Evolutionary conservation across 2,113 vertebrate genomes (phyloP).

Genomic region (Cichladusa arquata): DNA sequence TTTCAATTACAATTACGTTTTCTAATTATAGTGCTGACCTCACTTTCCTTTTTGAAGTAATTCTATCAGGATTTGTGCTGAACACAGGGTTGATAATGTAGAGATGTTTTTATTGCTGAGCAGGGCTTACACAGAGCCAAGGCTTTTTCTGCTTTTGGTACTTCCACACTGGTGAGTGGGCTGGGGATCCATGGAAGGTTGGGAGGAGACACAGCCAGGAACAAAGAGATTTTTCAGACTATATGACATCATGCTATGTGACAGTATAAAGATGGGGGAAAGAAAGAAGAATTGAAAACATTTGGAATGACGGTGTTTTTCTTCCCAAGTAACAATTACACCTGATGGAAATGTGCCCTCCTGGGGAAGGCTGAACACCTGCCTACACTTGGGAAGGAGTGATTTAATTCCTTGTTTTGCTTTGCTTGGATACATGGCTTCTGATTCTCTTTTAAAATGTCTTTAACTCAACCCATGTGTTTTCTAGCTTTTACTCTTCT

Average conservation of each 20-base stretch:
- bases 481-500: background rate
- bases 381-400: background rate
- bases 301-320: background rate
- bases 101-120: background rate
- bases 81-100: background rate
- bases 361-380: background rate
- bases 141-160: background rate
- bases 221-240: background rate
- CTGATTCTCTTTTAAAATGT: background rate
- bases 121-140: background rate
- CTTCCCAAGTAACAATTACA: background rate
- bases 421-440: background rate
- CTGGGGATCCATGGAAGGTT: background rate
- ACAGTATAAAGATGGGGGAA: background rate
- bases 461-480: background rate
- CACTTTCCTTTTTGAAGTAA: background rate
- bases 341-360: accelerated
- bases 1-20: background rate
- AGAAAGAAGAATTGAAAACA: background rate
- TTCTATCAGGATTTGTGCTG: background rate
- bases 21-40: background rate
- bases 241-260: background rate
- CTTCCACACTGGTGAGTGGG: too few relatives aligned
- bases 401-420: background rate
- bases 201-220: background rate